A percentile compares a stretch with the other conserved stretches of the same genome.
Conservation (phyloP, 1,140 invertebrate genomes). For the Brachionus sp. region DNA sequence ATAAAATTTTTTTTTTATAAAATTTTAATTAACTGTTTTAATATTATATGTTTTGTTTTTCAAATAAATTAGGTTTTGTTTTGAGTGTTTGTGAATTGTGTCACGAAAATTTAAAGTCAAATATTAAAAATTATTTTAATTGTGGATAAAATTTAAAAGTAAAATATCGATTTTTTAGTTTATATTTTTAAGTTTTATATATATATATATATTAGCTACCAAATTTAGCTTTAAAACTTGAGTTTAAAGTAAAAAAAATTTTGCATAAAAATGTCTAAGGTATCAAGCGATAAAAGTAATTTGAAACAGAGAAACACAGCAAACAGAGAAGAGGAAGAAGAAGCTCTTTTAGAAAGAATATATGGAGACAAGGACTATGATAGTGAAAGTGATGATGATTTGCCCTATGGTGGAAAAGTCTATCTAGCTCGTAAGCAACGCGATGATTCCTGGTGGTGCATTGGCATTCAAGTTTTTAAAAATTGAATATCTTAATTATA, state of each 20-base stretch:
- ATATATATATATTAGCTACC: too few species aligned
- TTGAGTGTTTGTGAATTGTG: not conserved
- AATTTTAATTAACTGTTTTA: too few species aligned
- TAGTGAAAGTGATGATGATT: conserved; percentile 55
- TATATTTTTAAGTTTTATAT: not conserved
- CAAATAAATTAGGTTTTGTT: not conserved
- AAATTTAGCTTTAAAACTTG: not conserved
- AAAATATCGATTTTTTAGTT: not conserved
- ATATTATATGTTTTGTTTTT: not conserved
- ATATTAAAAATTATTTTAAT: not conserved
- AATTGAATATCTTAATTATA: not conserved
- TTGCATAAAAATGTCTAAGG: not conserved
- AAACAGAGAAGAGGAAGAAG: conserved; percentile 13
- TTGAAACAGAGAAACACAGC: not conserved
- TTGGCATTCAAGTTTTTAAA: conserved; percentile 53
- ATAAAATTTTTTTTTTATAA: too few species aligned
- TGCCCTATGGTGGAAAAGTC: conserved; percentile 62
- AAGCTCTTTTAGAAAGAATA: conserved; percentile 28
- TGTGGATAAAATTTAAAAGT: not conserved
- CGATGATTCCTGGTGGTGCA: conserved; percentile 55
- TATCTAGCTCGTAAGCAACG: conserved; percentile 60
- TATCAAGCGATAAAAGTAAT: not conserved
- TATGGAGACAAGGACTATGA: not conserved
- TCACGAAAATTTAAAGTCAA: not conserved
- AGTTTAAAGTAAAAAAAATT: not conserved